These are phyloP conservation scores for Ooceraea biroi DNA, from an alignment of 1,140 invertebrate species.

Conservation along the genomic window DNA sequence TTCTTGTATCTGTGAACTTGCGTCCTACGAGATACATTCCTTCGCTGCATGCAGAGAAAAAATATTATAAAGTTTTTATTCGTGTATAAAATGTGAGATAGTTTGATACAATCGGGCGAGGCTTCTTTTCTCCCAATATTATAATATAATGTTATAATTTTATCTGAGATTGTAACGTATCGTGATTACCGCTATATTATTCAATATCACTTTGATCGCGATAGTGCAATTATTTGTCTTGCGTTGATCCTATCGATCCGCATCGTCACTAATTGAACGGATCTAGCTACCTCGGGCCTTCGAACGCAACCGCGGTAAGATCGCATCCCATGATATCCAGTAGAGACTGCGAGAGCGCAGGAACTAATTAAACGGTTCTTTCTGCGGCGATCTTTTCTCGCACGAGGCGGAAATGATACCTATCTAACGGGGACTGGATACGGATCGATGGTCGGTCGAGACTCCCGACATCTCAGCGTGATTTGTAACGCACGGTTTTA, in stretches of 20 bases:
- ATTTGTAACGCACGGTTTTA: neutral
- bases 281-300: constrained; percentile 56
- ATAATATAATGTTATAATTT: neutral
- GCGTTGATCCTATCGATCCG: neutral
- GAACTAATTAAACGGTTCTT: constrained; percentile 44
- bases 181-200: neutral
- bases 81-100: no score
- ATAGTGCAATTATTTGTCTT: neutral
- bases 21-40: neutral
- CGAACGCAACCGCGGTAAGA: constrained; percentile 14
- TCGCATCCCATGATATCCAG: constrained; percentile 12
- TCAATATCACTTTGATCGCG: neutral
- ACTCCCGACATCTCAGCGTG: neutral
- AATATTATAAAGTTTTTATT: no score
- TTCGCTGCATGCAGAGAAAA: no score
- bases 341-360: constrained; percentile 18
- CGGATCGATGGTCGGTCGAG: constrained; percentile 2
- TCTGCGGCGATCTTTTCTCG: constrained; percentile 2
- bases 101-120: no score
- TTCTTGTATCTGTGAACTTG: neutral
- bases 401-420: constrained; percentile 39
- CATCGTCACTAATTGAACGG: constrained; percentile 14
- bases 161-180: neutral
- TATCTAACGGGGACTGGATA: constrained; percentile 35
- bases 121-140: neutral